phyloP scores from a whole-genome alignment of 2,888 invertebrate genomes.

The Yponomeuta malinellus region DNA sequence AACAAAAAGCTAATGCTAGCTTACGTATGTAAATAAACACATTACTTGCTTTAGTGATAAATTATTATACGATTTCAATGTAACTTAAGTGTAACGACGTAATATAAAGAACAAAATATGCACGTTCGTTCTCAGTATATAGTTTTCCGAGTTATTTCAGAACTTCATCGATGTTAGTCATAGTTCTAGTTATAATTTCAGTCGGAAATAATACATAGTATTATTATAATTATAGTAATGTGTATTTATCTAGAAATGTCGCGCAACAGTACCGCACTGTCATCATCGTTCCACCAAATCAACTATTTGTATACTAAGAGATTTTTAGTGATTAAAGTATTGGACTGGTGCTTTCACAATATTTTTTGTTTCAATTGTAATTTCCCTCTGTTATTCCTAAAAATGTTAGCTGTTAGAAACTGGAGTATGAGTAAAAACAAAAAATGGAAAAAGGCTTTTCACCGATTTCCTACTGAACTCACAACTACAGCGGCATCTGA shows the following conservation, averaged over 20 bases:
- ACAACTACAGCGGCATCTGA: too few relatives aligned
- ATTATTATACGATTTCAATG: slow-evolving; percentile 26
- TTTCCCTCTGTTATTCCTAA: too few relatives aligned
- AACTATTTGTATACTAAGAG: slow-evolving; percentile 60
- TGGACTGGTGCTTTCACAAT: slow-evolving; percentile 75
- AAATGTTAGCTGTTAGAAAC: too few relatives aligned
- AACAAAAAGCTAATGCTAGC: background rate
- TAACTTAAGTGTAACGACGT: slow-evolving; percentile 24
- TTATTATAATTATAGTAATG: slow-evolving; percentile 1
- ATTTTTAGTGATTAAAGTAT: slow-evolving; percentile 52
- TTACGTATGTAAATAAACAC: slow-evolving; percentile 8
- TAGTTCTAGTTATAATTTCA: slow-evolving; percentile 1
- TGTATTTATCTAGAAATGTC: slow-evolving; percentile 4
- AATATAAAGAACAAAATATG: background rate
- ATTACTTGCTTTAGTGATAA: slow-evolving; percentile 42
- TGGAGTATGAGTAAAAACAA: too few relatives aligned
- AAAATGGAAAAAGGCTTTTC: too few relatives aligned
- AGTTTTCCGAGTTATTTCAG: background rate
- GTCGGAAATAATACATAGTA: background rate
- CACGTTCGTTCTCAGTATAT: background rate
- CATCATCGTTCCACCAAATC: slow-evolving; percentile 4
- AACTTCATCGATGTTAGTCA: slow-evolving; percentile 7
- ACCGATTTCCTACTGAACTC: too few relatives aligned
- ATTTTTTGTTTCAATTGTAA: slow-evolving; percentile 47
- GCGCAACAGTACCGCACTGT: background rate